Base-by-base conservation (phyloP, 2,113 vertebrate species). In the Rafetus swinhoei region DNA sequence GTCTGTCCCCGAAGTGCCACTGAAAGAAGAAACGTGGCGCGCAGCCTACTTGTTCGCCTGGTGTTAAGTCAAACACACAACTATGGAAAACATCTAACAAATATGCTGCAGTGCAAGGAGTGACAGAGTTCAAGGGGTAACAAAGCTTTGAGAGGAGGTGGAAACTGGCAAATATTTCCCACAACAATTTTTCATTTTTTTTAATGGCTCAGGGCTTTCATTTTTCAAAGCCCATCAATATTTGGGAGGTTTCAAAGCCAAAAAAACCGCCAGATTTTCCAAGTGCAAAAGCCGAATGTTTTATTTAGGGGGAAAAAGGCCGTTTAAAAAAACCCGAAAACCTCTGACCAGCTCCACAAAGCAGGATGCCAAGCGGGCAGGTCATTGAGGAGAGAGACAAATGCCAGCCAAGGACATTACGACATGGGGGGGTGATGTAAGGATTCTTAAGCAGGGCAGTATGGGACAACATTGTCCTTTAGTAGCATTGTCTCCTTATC, bases 321-420 rank as follows among this genome's bases (percentile, higher is more conserved):
- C 25, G 12, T 1, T 69, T 84, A 50, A 4, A 76, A 76, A n/a
- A 19, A n/a, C 1, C 1, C 0, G 32, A 13, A 52, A 95, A n/a
- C 1, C 35, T 56, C 29, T 1, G 52, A 21, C 25, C 29, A 14
- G 55, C 52, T 84, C 1, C 1, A 74, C 29, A 60, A 79, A 89
- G 6, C 0, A 0, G 0, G 8, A 25, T 27, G 62, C 12, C 74
- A 72, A 88, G 21, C 1, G 7, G 52, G 4, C 27, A 60, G 29
- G 4, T 0, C 65, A 45, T 86, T 79, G 29, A 9, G 77, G 53
- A 91, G 24, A 69, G 81, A 92, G 85, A 87, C 4, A 0, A 2
- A 0, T 0, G 13, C 53, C 82, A 54, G 76, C 69, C 39, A 57
- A 59, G 12, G 84, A 55, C 62, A 50, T 4, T 77, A 80, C 55